These are phyloP conservation scores for Iselma pallidipennis DNA, from an alignment of 2,888 invertebrate species.

Conservation along the genomic window DNA sequence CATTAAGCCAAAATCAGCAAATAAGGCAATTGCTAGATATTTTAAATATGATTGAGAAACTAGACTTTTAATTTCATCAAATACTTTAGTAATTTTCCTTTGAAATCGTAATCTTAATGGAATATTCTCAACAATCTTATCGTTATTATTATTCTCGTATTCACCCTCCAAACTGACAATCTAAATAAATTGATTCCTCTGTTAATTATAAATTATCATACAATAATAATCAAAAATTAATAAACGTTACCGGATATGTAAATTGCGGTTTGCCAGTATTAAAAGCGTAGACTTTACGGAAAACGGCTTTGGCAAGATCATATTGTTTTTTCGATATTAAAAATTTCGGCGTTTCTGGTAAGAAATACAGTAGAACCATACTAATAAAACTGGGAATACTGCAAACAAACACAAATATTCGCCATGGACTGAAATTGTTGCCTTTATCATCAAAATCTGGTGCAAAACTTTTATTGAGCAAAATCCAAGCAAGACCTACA, in stretches of 20 bases:
- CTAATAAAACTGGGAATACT: constrained; percentile 62
- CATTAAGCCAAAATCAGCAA: constrained; percentile 66
- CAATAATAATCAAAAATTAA: too few species aligned
- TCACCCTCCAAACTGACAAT: constrained; percentile 43
- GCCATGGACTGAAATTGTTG: constrained; percentile 63
- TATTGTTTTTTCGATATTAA: constrained; percentile 59
- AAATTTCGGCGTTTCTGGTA: constrained; percentile 64
- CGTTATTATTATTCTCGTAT: constrained; percentile 34
- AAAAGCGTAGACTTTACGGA: constrained; percentile 61
- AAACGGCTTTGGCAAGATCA: constrained; percentile 59
- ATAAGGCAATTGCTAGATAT: constrained; percentile 60
- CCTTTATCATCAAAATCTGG: constrained; percentile 40
- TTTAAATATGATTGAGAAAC: constrained; percentile 61
- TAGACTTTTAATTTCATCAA: constrained; percentile 47
- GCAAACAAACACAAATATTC: constrained; percentile 66
- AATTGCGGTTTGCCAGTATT: constrained; percentile 58
- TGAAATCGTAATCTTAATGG: constrained; percentile 11
- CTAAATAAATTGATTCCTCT: too few species aligned
- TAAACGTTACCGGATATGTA: constrained; percentile 58
- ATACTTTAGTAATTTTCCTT: constrained; percentile 25
- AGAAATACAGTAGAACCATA: constrained; percentile 57
- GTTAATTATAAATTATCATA: too few species aligned
- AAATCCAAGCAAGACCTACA: constrained; percentile 57
- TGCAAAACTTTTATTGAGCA: constrained; percentile 45
- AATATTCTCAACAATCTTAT: not conserved